Conservation (phyloP, 2,888 invertebrate genomes). For the Nemurella pictetii region DNA sequence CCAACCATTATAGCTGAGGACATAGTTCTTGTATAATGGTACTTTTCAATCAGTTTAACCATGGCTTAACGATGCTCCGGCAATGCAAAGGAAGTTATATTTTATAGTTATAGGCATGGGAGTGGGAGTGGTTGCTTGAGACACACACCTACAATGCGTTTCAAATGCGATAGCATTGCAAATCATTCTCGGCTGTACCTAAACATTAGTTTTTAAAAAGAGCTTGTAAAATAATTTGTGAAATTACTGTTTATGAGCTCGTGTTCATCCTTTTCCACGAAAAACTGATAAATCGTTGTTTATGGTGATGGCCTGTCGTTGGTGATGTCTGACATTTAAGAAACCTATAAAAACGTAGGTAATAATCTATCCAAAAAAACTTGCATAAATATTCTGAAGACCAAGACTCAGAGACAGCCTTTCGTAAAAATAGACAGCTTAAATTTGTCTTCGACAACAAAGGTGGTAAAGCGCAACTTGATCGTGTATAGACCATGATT, state of each 20-base stretch:
- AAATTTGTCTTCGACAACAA: too few species aligned
- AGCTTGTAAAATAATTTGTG: neutral
- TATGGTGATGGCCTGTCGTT: neutral
- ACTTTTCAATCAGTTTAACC: neutral
- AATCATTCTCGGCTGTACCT: neutral
- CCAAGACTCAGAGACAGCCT: too few species aligned
- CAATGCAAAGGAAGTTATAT: neutral
- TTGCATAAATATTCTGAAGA: neutral
- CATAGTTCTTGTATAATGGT: neutral
- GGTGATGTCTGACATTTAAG: neutral
- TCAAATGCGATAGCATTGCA: neutral
- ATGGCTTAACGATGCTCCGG: neutral
- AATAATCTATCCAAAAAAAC: neutral
- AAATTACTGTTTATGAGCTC: neutral
- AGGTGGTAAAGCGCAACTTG: too few species aligned
- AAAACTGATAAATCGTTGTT: neutral
- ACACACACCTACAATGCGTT: neutral
- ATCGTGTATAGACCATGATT: too few species aligned
- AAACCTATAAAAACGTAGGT: neutral
- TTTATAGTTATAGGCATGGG: too few species aligned
- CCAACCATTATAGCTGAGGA: too few species aligned
- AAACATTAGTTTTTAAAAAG: too few species aligned
- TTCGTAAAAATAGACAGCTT: too few species aligned
- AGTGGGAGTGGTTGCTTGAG: neutral
- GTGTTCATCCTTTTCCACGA: neutral